Percentiles rank a stretch among this genome's conserved stretches.
Conservation (phyloP, 1,140 invertebrate genomes). For the Globodera ellingtonae region DNA sequence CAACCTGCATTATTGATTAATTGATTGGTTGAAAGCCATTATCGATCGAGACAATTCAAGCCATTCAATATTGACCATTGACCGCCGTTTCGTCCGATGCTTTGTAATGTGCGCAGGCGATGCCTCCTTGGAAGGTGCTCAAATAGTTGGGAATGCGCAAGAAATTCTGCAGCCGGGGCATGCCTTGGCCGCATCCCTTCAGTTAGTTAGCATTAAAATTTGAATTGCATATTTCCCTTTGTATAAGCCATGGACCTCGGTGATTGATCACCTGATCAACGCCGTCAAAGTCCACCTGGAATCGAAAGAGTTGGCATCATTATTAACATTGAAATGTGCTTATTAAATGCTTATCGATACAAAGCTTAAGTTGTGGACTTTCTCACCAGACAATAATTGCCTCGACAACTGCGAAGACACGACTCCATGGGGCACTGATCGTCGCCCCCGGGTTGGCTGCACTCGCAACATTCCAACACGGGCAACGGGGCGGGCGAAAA, state of each 20-base stretch:
- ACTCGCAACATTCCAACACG: conserved; percentile 61
- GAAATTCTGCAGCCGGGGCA: conserved; percentile 58
- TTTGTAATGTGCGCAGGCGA: conserved; percentile 56
- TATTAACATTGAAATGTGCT: too few relatives aligned
- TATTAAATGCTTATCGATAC: too few relatives aligned
- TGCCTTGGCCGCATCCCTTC: conserved; percentile 60
- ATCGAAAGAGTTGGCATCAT: too few relatives aligned
- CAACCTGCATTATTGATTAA: conserved; percentile 48
- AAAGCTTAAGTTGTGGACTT: background rate
- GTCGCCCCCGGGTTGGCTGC: conserved; percentile 58
- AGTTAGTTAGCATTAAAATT: background rate
- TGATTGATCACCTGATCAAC: conserved; percentile 53
- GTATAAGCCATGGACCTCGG: too few relatives aligned
- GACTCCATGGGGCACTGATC: conserved; percentile 52
- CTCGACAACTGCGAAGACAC: conserved; percentile 53
- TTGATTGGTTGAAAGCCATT: too few relatives aligned
- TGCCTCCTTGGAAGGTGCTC: conserved; percentile 39
- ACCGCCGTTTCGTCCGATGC: conserved; percentile 47
- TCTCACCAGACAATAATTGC: conserved; percentile 59
- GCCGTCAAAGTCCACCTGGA: conserved; percentile 59
- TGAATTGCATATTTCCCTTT: background rate
- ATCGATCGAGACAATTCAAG: background rate
- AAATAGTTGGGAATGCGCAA: conserved; percentile 56
- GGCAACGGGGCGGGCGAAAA: conserved; percentile 55
- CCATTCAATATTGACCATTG: conserved; percentile 1